Percentiles rank a stretch among this genome's conserved stretches.
Conservation (phyloP, 1,140 invertebrate genomes). For the Mamestra configurata region DNA sequence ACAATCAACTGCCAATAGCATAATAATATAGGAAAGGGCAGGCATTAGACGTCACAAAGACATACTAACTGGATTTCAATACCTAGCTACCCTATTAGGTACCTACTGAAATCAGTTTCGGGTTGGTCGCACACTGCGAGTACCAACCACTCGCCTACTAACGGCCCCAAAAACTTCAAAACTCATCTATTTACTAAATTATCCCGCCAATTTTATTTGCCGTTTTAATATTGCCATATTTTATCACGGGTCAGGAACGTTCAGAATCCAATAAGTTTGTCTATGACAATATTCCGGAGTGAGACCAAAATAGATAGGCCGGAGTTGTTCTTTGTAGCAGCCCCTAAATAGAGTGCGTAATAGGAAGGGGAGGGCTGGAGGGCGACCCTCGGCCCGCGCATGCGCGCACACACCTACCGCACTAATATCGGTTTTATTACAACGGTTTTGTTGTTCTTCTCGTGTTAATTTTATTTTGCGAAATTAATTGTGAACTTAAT, state of each 20-base stretch:
- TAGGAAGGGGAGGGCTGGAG: conserved; percentile 81
- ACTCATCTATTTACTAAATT: conserved; percentile 32
- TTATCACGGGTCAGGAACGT: conserved; percentile 56
- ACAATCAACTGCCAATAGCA: too few relatives aligned
- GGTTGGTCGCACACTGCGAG: background rate
- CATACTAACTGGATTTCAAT: background rate
- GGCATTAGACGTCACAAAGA: too few relatives aligned
- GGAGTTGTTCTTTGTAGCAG: conserved; percentile 83
- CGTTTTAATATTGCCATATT: conserved; percentile 60
- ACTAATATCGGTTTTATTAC: conserved; percentile 84
- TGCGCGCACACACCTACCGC: conserved; percentile 66
- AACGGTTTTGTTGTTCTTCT: conserved; percentile 77
- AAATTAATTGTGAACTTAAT: conserved; percentile 40
- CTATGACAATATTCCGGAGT: conserved; percentile 80
- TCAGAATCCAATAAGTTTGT: conserved; percentile 77
- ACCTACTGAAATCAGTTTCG: background rate
- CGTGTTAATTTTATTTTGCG: conserved; percentile 64
- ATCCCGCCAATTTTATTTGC: conserved; percentile 62
- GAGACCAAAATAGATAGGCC: conserved; percentile 85
- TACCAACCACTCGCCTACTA: background rate
- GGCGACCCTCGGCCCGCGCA: conserved; percentile 73
- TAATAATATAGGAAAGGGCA: too few relatives aligned
- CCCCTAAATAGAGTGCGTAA: conserved; percentile 86
- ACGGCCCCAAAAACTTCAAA: conserved; percentile 21
- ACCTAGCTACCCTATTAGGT: background rate